Conservation (phyloP, 2,113 vertebrate species). For the Ailurus styani region DNA sequence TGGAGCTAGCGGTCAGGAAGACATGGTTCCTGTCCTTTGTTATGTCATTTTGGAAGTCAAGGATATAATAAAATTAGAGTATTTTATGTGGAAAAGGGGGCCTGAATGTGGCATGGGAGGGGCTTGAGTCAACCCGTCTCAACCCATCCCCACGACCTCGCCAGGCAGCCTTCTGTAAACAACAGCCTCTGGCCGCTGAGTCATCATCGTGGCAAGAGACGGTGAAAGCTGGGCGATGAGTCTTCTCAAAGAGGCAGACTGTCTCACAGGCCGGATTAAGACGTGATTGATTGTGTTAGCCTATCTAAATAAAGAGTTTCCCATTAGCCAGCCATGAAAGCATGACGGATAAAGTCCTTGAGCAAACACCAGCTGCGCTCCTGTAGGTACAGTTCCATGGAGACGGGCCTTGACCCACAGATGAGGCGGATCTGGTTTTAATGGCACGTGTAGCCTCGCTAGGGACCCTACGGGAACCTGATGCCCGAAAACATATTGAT, state of each 20-base stretch:
- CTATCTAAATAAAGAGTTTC: background rate
- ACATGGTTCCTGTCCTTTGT: background rate
- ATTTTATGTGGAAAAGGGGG: background rate
- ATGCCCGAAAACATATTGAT: background rate
- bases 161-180: background rate
- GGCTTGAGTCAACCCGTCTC: background rate
- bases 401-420: background rate
- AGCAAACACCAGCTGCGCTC: background rate
- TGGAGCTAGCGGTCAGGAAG: background rate
- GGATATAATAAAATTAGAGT: background rate
- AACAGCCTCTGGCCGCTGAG: background rate
- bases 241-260: background rate
- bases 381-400: background rate
- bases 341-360: background rate
- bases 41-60: background rate
- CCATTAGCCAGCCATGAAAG: background rate
- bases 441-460: background rate
- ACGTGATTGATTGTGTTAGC: constrained; percentile 12
- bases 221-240: background rate
- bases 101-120: background rate
- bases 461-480: background rate
- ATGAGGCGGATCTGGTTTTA: background rate
- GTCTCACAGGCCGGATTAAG: constrained; percentile 39
- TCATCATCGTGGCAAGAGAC: too few relatives aligned
- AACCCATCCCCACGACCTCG: background rate